phyloP scores from a whole-genome alignment of 2,113 vertebrate species.

The Ameiurus melas region DNA sequence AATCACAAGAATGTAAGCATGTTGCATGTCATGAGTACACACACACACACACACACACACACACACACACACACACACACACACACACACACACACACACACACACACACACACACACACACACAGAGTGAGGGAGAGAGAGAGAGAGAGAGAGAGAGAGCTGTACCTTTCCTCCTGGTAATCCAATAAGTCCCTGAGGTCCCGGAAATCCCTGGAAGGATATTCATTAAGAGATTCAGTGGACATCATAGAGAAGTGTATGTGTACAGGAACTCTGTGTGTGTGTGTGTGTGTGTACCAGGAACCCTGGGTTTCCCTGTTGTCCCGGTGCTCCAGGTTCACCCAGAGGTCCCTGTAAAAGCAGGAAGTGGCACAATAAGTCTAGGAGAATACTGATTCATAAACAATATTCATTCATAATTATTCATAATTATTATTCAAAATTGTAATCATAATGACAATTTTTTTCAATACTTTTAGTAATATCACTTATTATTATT shows the following conservation, averaged over 20 bases:
- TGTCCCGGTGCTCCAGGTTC: slow-evolving; percentile 85
- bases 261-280: neutral
- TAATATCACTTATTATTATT: neutral
- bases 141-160: too few species aligned
- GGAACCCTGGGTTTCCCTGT: slow-evolving; percentile 85
- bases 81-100: slow-evolving; percentile 10
- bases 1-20: neutral
- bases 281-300: slow-evolving; percentile 67
- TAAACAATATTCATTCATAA: neutral
- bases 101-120: too few species aligned
- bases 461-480: too few species aligned
- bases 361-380: slow-evolving; percentile 35
- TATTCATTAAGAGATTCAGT: neutral
- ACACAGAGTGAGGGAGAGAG: too few species aligned
- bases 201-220: slow-evolving; percentile 84
- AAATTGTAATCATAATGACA: neutral
- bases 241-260: neutral
- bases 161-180: slow-evolving; percentile 86
- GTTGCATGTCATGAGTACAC: neutral
- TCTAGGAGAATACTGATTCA: neutral
- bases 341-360: slow-evolving; percentile 78
- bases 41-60: slow-evolving; percentile 23
- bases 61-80: slow-evolving; percentile 30
- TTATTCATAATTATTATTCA: too few species aligned
- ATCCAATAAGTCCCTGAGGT: slow-evolving; percentile 83